phyloP scores from a whole-genome alignment of 2,797 vertebrate genomes.

The Peromyscus attwateri region DNA sequence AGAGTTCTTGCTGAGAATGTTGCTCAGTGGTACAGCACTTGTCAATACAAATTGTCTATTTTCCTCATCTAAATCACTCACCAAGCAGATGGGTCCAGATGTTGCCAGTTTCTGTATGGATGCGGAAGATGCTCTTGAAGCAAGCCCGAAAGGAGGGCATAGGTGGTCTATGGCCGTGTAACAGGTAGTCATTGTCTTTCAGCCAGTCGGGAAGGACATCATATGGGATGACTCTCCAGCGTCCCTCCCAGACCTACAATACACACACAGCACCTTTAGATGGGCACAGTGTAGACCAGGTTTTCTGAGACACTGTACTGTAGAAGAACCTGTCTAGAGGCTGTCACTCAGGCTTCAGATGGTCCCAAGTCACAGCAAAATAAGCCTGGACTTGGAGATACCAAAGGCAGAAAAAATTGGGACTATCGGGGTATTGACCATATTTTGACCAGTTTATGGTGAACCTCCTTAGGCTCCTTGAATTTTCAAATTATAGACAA shows the following conservation, averaged over 20 bases:
- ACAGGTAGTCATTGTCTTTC: conserved; percentile 99
- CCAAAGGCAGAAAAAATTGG: background rate
- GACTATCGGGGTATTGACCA: background rate
- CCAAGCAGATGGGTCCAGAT: conserved; percentile 99
- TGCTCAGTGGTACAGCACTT: background rate
- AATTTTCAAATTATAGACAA: background rate
- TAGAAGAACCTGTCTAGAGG: background rate
- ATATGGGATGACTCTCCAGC: conserved; percentile 98
- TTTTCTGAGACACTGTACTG: background rate
- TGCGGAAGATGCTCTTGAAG: conserved; percentile 98
- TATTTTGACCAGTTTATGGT: background rate
- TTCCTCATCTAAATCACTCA: conserved; percentile 78
- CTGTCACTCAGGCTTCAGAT: too few relatives aligned
- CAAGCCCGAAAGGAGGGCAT: conserved; percentile 99
- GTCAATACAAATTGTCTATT: background rate
- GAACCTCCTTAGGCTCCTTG: background rate
- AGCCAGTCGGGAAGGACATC: conserved; percentile 98
- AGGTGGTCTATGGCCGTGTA: conserved; percentile 97
- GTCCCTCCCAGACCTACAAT: conserved; percentile 97
- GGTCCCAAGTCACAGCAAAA: background rate
- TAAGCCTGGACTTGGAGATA: background rate
- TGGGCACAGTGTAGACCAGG: background rate
- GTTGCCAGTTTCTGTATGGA: conserved; percentile 99
- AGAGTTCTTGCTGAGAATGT: background rate
- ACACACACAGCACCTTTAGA: fast-evolving